A percentile compares a stretch with the other conserved stretches of the same genome.
Conservation (phyloP, 2,113 vertebrate genomes). For the Larimichthys crocea region DNA sequence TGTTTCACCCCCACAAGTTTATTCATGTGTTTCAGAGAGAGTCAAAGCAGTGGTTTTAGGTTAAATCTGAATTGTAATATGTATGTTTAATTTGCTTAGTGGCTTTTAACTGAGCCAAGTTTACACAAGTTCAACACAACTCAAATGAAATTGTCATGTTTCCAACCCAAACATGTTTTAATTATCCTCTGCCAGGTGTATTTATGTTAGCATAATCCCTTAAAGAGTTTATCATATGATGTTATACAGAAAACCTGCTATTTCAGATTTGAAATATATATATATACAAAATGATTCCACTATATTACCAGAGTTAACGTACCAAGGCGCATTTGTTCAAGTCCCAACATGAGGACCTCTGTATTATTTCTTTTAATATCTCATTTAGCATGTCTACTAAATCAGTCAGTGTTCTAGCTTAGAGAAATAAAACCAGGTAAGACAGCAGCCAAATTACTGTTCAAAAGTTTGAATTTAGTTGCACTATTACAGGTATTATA, state of each 20-base stretch:
- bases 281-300: not conserved
- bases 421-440: not conserved
- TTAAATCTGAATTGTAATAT: constrained; percentile 4
- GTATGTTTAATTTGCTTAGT: constrained; percentile 24
- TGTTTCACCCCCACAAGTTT: constrained; percentile 66
- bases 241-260: not conserved
- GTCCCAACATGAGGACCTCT: not conserved
- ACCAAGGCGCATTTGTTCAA: not conserved
- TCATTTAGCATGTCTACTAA: not conserved
- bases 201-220: not conserved
- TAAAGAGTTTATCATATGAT: not conserved
- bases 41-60: constrained; percentile 54
- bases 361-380: not conserved
- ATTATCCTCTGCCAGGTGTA: constrained; percentile 2
- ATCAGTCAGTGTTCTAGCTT: not conserved
- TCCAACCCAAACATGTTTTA: not conserved
- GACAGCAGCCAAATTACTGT: constrained; percentile 19
- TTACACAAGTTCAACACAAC: not conserved
- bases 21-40: constrained; percentile 45
- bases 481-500: not conserved
- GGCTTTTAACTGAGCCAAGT: constrained; percentile 10
- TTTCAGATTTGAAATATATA: not conserved
- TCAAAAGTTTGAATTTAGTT: not conserved
- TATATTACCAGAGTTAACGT: not conserved
- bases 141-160: not conserved